Percentiles rank a stretch among this genome's conserved stretches.
Conservation (phyloP, 2,888 invertebrate genomes). For the Choristoneura rosaceana region DNA sequence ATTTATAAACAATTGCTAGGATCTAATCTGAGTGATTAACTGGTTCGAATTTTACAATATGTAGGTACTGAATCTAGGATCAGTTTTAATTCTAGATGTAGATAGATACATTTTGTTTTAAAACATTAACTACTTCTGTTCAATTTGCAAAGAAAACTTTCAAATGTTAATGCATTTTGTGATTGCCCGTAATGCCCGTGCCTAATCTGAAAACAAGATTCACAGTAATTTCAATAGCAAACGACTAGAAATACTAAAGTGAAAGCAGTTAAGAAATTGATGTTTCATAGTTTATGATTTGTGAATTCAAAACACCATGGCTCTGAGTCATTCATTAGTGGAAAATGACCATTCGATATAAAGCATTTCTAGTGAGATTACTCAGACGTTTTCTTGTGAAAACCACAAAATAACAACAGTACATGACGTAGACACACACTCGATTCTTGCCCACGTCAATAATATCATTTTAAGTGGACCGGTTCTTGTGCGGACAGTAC, state of each 20-base stretch:
- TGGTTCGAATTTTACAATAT: slow-evolving; percentile 21
- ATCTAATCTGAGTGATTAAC: slow-evolving; percentile 20
- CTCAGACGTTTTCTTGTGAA: slow-evolving; percentile 55
- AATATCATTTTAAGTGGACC: slow-evolving; percentile 78
- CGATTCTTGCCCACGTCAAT: slow-evolving; percentile 65
- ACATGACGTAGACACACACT: slow-evolving; percentile 40
- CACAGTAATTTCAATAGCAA: slow-evolving; percentile 33
- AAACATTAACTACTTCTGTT: not conserved
- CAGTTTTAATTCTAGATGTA: too few relatives aligned
- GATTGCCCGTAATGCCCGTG: slow-evolving; percentile 33
- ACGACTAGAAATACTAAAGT: slow-evolving; percentile 40
- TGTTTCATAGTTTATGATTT: slow-evolving; percentile 37
- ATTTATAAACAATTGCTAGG: slow-evolving; percentile 29
- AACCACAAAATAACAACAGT: slow-evolving; percentile 47
- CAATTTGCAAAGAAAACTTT: slow-evolving; percentile 41
- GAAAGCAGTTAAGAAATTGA: slow-evolving; percentile 43
- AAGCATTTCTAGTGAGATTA: slow-evolving; percentile 42
- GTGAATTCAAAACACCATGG: slow-evolving; percentile 19
- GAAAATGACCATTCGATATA: slow-evolving; percentile 26
- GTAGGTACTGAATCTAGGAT: not conserved
- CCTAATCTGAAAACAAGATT: slow-evolving; percentile 38
- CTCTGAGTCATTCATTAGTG: slow-evolving; percentile 17
- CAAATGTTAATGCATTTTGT: slow-evolving; percentile 35
- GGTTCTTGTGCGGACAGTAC: slow-evolving; percentile 66
- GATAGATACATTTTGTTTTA: not conserved